These are phyloP conservation scores for Temnothorax ravouxi DNA, from an alignment of 2,888 invertebrate species.

Conservation along the genomic window DNA sequence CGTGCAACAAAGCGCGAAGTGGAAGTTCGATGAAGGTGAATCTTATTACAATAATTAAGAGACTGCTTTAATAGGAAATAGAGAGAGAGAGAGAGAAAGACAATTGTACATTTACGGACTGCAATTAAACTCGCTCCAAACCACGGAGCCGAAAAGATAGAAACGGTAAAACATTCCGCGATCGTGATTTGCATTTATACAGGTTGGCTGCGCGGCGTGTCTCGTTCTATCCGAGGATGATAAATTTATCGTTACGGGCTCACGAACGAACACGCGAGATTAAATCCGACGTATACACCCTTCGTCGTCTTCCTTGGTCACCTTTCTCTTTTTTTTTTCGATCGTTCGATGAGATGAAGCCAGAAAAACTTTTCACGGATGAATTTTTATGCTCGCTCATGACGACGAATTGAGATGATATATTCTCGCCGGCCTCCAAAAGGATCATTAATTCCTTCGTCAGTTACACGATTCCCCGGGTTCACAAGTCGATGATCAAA, in stretches of 20 bases:
- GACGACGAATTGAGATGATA: slow-evolving; percentile 50
- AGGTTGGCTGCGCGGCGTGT: slow-evolving; percentile 44
- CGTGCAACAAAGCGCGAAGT: slow-evolving; percentile 18
- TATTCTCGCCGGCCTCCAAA: slow-evolving; percentile 26
- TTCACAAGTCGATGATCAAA: too few relatives aligned
- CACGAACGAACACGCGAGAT: slow-evolving; percentile 52
- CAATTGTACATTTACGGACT: slow-evolving; percentile 48
- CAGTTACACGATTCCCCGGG: slow-evolving; percentile 46
- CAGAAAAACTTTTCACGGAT: slow-evolving; percentile 43
- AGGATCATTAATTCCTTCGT: slow-evolving; percentile 55
- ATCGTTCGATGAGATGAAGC: slow-evolving; percentile 34
- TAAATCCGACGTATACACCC: slow-evolving; percentile 46
- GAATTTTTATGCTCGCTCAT: slow-evolving; percentile 32
- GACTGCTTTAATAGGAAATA: slow-evolving; percentile 2
- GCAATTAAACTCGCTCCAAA: slow-evolving; percentile 48
- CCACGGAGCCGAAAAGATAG: slow-evolving; percentile 41
- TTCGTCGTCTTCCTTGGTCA: slow-evolving; percentile 14
- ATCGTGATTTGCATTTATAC: slow-evolving; percentile 64
- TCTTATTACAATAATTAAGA: slow-evolving; percentile 50
- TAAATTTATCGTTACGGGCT: slow-evolving; percentile 59
- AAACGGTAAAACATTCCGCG: slow-evolving; percentile 61
- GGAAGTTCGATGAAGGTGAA: slow-evolving; percentile 47
- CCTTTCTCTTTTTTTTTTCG: slow-evolving; percentile 6
- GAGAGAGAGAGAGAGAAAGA: slow-evolving; percentile 8
- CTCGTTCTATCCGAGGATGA: slow-evolving; percentile 48